Conservation (phyloP, 2,888 invertebrate species). For the Notodonta dromedarius region DNA sequence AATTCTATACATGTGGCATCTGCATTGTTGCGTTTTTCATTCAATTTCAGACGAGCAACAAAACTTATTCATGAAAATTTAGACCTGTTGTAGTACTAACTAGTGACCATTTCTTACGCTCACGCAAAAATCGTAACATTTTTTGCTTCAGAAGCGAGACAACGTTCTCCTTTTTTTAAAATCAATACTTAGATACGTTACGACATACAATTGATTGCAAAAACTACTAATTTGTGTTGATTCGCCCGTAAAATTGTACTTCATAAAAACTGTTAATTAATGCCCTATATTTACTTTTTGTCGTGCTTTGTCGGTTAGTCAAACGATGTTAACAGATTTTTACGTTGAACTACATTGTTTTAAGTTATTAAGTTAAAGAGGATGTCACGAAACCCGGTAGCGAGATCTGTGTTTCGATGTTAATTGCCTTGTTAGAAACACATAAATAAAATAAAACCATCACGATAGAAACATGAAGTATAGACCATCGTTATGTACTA, state of each 20-base stretch:
- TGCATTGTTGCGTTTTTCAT: conserved; percentile 7
- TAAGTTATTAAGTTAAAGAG: conserved; percentile 18
- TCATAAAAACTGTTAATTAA: conserved; percentile 65
- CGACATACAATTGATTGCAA: conserved; percentile 37
- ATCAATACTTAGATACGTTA: conserved; percentile 16
- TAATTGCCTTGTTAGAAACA: conserved; percentile 18
- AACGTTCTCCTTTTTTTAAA: background rate
- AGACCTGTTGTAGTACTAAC: background rate
- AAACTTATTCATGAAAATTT: conserved; percentile 1
- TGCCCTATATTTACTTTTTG: conserved; percentile 52
- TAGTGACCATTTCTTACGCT: conserved; percentile 2
- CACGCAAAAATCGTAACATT: background rate
- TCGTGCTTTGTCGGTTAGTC: conserved; percentile 32
- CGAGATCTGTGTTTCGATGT: conserved; percentile 23
- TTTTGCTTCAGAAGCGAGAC: conserved; percentile 5
- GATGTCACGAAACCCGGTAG: conserved; percentile 29
- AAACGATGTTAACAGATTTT: conserved; percentile 24
- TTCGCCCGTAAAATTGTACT: conserved; percentile 72
- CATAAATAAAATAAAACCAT: no score
- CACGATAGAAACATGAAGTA: no score
- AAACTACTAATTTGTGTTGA: conserved; percentile 64
- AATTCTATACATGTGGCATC: conserved; percentile 13
- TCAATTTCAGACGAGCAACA: background rate
- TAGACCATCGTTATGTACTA: no score
- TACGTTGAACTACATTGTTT: conserved; percentile 18